Evolutionary conservation across 2,888 invertebrate species (phyloP).

Genomic region (Nomada ruficornis): DNA sequence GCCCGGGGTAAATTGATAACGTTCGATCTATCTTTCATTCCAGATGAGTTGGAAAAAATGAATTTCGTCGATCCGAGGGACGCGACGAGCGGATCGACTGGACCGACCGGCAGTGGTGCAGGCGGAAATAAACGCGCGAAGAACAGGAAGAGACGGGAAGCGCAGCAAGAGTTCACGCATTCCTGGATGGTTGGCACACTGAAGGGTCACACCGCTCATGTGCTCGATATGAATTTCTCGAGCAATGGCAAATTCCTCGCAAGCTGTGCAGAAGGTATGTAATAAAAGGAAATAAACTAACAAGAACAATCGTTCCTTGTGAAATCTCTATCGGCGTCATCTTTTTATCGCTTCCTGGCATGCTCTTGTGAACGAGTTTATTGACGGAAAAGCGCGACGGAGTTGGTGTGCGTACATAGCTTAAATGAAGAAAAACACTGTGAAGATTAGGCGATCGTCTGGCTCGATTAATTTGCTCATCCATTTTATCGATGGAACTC

Average conservation of each 20-base stretch:
- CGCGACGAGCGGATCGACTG: conserved; percentile 14
- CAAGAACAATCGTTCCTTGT: background rate
- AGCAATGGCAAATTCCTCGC: conserved; percentile 94
- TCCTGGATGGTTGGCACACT: conserved; percentile 91
- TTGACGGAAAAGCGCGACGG: background rate
- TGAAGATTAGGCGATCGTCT: conserved; percentile 5
- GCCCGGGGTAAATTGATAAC: background rate
- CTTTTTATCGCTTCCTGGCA: background rate
- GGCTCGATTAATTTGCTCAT: conserved; percentile 2
- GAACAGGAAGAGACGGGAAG: conserved; percentile 80
- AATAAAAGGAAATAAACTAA: background rate
- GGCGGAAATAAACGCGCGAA: conserved; percentile 76
- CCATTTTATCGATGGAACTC: background rate
- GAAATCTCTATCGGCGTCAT: conserved; percentile 22
- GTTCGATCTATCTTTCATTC: background rate
- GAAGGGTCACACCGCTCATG: conserved; percentile 92
- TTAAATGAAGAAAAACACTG: background rate
- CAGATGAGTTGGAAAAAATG: conserved; percentile 53
- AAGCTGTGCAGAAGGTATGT: conserved; percentile 92
- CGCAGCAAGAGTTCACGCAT: conserved; percentile 80
- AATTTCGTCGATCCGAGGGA: conserved; percentile 38
- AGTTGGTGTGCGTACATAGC: background rate
- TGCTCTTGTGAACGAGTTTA: background rate
- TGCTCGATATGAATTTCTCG: conserved; percentile 92
- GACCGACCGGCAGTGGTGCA: conserved; percentile 6